phyloP scores from a whole-genome alignment of 2,113 vertebrate species.

The Heliornis fulica region DNA sequence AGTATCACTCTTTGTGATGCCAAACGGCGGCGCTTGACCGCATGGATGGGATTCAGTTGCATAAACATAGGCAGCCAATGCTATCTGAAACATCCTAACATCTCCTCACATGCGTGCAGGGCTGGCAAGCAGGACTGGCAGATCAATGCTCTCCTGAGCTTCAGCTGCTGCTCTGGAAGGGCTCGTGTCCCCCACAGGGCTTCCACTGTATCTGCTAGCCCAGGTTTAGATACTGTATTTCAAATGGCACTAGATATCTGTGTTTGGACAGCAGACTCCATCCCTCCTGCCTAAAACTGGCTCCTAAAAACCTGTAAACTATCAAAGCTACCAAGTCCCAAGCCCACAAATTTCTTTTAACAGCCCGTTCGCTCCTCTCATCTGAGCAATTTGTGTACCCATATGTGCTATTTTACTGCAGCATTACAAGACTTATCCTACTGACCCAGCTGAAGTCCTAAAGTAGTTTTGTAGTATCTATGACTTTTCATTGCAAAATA shows the following conservation, averaged over 20 bases:
- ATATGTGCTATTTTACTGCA: background rate
- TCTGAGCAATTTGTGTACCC: background rate
- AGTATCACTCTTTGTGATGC: background rate
- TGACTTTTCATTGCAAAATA: background rate
- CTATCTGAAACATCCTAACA: background rate
- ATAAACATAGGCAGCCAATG: background rate
- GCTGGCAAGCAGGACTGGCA: background rate
- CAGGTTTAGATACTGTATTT: background rate
- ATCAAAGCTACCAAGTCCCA: background rate
- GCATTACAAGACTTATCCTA: background rate
- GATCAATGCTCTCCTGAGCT: background rate
- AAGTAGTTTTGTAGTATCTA: background rate
- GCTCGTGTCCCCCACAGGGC: rapidly evolving
- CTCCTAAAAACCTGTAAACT: background rate
- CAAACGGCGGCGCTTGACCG: background rate
- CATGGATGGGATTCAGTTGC: background rate
- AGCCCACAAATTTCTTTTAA: background rate
- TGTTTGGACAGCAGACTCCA: background rate
- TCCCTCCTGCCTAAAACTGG: background rate
- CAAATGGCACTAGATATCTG: background rate
- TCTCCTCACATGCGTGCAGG: background rate
- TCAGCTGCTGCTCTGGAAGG: background rate
- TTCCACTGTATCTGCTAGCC: background rate
- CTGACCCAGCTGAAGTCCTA: background rate
- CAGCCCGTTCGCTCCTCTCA: slow-evolving; percentile 4